A percentile compares a stretch with the other conserved stretches of the same genome.
Conservation (phyloP, 2,113 vertebrate genomes). For the Phasianus colchicus region DNA sequence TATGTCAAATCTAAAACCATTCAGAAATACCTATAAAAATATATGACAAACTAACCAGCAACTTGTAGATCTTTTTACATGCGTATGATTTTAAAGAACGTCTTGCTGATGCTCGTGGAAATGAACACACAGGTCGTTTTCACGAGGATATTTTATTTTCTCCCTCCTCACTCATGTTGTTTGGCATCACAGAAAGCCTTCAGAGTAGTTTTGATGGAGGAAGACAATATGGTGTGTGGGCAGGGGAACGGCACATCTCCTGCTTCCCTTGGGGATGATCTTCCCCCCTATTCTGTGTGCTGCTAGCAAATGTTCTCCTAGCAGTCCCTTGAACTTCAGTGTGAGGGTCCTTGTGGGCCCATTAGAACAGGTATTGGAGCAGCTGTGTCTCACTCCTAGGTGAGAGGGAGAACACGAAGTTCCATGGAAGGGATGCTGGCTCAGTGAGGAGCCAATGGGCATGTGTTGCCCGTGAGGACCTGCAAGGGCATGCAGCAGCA, state of each 20-base stretch:
- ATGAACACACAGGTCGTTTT: constrained; percentile 37
- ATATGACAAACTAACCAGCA: constrained; percentile 82
- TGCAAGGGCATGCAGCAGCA: too few relatives aligned
- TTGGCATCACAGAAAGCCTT: constrained; percentile 45
- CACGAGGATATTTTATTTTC: background rate
- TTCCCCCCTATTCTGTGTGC: background rate
- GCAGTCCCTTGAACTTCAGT: background rate
- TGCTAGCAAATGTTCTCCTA: background rate
- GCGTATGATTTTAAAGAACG: constrained; percentile 75
- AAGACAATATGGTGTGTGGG: constrained; percentile 64
- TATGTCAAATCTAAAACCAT: constrained; percentile 84
- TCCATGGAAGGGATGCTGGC: background rate
- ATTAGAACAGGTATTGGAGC: background rate
- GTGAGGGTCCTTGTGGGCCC: background rate
- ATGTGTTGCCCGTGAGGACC: rapidly evolving
- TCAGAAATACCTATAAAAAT: constrained; percentile 84
- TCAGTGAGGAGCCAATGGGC: rapidly evolving
- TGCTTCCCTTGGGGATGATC: background rate
- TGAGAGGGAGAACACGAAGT: background rate
- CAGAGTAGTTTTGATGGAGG: constrained; percentile 47
- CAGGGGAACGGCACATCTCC: constrained; percentile 13
- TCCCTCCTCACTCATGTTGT: background rate
- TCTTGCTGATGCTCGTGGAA: constrained; percentile 55
- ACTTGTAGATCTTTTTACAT: constrained; percentile 80
- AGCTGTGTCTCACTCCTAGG: background rate